Evolutionary conservation across 2,888 invertebrate genomes (phyloP).

Genomic region (Temnothorax unifasciatus): DNA sequence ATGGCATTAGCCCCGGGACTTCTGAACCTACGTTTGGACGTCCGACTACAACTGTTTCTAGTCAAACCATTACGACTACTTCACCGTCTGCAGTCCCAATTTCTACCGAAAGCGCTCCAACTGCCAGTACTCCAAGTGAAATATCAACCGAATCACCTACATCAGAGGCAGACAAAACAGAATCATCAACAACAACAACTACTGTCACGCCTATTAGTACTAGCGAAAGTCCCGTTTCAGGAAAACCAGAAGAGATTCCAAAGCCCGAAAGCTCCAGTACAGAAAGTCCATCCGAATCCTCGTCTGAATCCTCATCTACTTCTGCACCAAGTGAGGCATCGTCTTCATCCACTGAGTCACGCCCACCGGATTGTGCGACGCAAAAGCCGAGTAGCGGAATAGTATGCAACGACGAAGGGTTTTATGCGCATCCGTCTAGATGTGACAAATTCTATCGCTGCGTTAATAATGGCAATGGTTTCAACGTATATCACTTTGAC

Average conservation of each 20-base stretch:
- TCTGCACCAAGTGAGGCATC: slow-evolving; percentile 57
- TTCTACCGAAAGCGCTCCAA: slow-evolving; percentile 29
- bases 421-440: slow-evolving; percentile 88
- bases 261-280: slow-evolving; percentile 54
- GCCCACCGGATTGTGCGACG: slow-evolving; percentile 57
- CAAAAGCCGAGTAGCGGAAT: slow-evolving; percentile 75
- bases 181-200: slow-evolving; percentile 13
- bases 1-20: slow-evolving; percentile 59
- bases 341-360: slow-evolving; percentile 53
- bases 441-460: slow-evolving; percentile 91
- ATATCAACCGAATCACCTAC: slow-evolving; percentile 44
- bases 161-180: neutral
- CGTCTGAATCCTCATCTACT: slow-evolving; percentile 24
- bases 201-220: neutral
- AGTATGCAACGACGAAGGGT: slow-evolving; percentile 88
- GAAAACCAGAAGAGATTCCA: slow-evolving; percentile 31
- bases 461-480: slow-evolving; percentile 89
- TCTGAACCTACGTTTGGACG: slow-evolving; percentile 26
- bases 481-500: slow-evolving; percentile 89
- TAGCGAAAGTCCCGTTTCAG: neutral
- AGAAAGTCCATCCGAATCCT: slow-evolving; percentile 26
- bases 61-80: slow-evolving; percentile 50
- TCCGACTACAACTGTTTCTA: slow-evolving; percentile 35
- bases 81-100: slow-evolving; percentile 39
- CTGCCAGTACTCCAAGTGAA: slow-evolving; percentile 17